Percentiles rank a stretch among this genome's conserved stretches.
phyloP scores from a whole-genome alignment of 1,140 invertebrate genomes.

The Venustaconcha ellipsiformis region DNA sequence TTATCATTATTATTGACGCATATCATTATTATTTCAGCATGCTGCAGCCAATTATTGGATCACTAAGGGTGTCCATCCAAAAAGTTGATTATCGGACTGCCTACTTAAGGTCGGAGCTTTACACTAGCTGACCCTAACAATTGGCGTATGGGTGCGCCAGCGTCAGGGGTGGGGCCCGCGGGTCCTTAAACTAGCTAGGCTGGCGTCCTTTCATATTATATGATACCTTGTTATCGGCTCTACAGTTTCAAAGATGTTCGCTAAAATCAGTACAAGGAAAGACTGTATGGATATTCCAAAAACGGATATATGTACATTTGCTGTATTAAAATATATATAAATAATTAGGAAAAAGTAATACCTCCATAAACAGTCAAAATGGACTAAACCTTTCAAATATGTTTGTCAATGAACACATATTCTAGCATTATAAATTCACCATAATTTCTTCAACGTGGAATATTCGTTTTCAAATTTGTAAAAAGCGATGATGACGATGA shows the following conservation, averaged over 20 bases:
- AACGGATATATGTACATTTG: background rate
- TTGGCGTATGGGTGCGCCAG: conserved; percentile 29
- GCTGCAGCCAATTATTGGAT: conserved; percentile 56
- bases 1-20: too few relatives aligned
- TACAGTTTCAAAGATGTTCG: background rate
- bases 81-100: conserved; percentile 96
- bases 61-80: conserved; percentile 86
- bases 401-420: too few relatives aligned
- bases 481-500: too few relatives aligned
- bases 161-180: conserved; percentile 59
- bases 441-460: too few relatives aligned
- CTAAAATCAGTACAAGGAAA: background rate
- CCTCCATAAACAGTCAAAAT: background rate
- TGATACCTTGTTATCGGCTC: conserved; percentile 30
- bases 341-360: background rate
- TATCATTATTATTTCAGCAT: conserved; percentile 37
- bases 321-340: background rate
- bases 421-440: too few relatives aligned
- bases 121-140: conserved; percentile 26
- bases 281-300: background rate
- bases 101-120: conserved; percentile 67
- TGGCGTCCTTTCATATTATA: conserved; percentile 52
- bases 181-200: conserved; percentile 73
- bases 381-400: background rate
- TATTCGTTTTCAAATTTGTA: too few relatives aligned